Percentiles rank a stretch among this genome's conserved stretches.
Evolutionary conservation across 2,113 vertebrate species (phyloP).

Genomic region (Bungarus multicinctus): DNA sequence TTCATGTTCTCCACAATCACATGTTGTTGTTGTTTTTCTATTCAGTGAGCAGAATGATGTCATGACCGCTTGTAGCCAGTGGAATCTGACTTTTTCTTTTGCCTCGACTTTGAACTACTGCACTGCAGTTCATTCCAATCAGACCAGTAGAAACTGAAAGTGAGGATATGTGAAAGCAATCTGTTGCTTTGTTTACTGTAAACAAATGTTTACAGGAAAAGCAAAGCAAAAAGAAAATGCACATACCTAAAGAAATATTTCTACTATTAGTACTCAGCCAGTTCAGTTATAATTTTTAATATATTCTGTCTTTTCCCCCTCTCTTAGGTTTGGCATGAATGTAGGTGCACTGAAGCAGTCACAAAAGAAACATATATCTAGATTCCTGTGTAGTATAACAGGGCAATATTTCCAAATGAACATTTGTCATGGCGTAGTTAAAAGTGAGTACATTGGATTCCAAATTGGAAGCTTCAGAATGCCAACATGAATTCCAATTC

Average conservation of each 20-base stretch:
- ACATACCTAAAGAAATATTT: neutral
- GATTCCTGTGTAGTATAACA: neutral
- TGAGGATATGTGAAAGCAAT: neutral
- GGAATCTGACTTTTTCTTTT: neutral
- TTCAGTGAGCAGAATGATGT: neutral
- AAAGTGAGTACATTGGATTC: neutral
- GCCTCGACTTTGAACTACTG: neutral
- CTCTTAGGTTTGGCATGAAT: neutral
- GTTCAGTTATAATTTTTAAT: neutral
- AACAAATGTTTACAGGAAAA: neutral
- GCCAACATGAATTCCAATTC: neutral
- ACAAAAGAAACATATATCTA: neutral
- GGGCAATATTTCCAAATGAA: constrained; percentile 7
- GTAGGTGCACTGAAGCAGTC: neutral
- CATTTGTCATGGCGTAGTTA: constrained; percentile 1
- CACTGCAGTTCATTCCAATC: neutral
- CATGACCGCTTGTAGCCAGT: neutral
- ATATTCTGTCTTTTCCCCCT: neutral
- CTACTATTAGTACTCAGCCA: neutral
- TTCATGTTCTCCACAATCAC: neutral
- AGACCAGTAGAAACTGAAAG: neutral
- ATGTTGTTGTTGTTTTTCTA: neutral
- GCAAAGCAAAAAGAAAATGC: neutral
- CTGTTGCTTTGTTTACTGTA: neutral
- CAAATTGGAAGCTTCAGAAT: constrained; percentile 13